Conservation (phyloP, 2,888 invertebrate species). For the Fissipunctia ypsillon region DNA sequence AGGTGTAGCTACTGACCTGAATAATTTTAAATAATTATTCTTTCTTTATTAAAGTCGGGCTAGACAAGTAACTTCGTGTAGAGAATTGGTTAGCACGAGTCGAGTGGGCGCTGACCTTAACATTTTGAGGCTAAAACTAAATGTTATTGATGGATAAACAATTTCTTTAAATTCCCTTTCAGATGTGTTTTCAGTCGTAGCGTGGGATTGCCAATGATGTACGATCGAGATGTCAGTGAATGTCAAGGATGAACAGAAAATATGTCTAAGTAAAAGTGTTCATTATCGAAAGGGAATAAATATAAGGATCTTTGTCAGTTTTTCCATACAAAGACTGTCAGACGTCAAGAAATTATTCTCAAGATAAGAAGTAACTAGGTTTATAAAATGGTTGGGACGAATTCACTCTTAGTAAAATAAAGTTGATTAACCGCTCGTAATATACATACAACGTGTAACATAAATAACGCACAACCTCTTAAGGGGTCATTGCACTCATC, state of each 20-base stretch:
- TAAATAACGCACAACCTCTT: too few species aligned
- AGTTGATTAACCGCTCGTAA: too few species aligned
- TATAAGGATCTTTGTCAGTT: too few species aligned
- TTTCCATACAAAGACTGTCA: too few species aligned
- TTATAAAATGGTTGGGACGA: too few species aligned
- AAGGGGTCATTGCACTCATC: too few species aligned
- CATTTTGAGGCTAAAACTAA: background rate
- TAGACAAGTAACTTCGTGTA: conserved; percentile 14
- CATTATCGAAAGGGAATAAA: too few species aligned
- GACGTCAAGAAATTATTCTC: too few species aligned
- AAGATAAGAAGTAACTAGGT: too few species aligned
- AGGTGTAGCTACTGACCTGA: conserved; percentile 35
- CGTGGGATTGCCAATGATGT: background rate
- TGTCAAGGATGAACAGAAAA: background rate
- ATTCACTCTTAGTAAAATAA: too few species aligned
- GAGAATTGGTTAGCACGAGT: background rate
- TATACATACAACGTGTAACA: too few species aligned
- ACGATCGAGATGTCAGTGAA: background rate
- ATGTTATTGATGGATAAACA: background rate
- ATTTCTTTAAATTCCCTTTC: background rate
- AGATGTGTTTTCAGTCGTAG: background rate
- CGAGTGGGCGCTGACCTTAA: conserved; percentile 19
- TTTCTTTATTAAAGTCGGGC: conserved; percentile 5
- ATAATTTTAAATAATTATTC: conserved; percentile 52
- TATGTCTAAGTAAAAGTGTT: background rate